Percentiles rank a stretch among this genome's conserved stretches.
Conservation (phyloP, 2,888 invertebrate species). For the Coelopa pilipes region DNA sequence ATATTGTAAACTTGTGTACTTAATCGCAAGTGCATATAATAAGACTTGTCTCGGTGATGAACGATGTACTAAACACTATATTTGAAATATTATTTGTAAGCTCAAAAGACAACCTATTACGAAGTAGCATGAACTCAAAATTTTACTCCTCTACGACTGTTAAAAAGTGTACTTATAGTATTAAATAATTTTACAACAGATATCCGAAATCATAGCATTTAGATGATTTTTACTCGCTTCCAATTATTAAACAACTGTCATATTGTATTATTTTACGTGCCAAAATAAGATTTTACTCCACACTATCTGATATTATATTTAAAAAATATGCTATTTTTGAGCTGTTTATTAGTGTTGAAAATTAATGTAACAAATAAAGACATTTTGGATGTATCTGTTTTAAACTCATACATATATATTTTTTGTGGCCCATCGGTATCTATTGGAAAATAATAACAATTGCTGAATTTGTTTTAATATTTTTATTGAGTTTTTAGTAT, state of each 20-base stretch:
- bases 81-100: conserved; percentile 14
- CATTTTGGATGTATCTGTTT: neutral
- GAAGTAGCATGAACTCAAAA: neutral
- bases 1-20: conserved; percentile 67
- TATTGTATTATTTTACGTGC: conserved; percentile 33
- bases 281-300: conserved; percentile 36
- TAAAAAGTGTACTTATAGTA: conserved; percentile 64
- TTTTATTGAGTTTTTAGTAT: conserved; percentile 19
- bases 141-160: conserved; percentile 27
- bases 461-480: neutral
- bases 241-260: conserved; percentile 26
- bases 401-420: neutral
- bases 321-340: neutral
- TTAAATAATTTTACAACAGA: conserved; percentile 45
- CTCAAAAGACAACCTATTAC: neutral
- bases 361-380: conserved; percentile 7
- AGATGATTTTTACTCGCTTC: conserved; percentile 25
- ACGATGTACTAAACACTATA: neutral
- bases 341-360: conserved; percentile 5
- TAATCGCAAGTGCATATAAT: conserved; percentile 8
- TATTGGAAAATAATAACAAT: neutral
- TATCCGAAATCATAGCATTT: neutral
- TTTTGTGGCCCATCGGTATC: neutral
- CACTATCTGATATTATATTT: conserved; percentile 6
- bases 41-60: conserved; percentile 4